Evolutionary conservation across 2,113 vertebrate genomes (phyloP), one percentile per base, ranked within the genome.

Genomic region (Lipophrys pholis): DNA sequence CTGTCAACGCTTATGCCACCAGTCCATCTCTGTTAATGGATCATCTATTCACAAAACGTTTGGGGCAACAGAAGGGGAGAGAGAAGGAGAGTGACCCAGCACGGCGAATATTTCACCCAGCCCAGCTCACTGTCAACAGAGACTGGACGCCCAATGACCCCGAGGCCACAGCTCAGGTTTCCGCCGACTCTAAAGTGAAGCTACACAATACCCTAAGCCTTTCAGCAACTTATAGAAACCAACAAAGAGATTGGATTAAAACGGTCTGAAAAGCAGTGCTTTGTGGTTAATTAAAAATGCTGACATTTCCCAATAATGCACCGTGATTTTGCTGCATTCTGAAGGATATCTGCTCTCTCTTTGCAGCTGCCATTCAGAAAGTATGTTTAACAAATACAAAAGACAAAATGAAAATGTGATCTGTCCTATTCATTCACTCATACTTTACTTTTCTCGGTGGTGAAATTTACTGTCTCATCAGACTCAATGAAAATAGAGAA

Each of bases 111-210:
- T 74, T 83, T 84, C 60, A 71, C 59, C 46, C 43, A 11, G 53
- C 49, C 45, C 62, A 21, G 81, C 73, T 82, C 59, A 58, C 54
- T 76, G 79, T 86, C 81, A 87, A 66, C 78, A 84, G 76, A 73
- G 73, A 71, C 60, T 69, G 78, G 69, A 80, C 62, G 71, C 70
- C 80, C 71, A 30, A n/a, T 81, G 87, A 75, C 82, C 78, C 59
- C 7, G 17, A 45, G 80, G 80, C 62, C 78, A 70, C 76, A 78
- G 84, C 81, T 83, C 79, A 70, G 74, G 66, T 85, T 84, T 86
- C 89, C 21, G 69, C 57, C 46, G 64, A 42, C 60, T 84, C 57
- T 69, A 56, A 74, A 75, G 69, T 68, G 52, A 75, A 77, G 64
- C 38, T 62, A 76, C 51, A 57, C 69, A 63, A 74, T 69, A 82